Evolutionary conservation across 2,888 invertebrate genomes (phyloP).

Genomic region (Dryadula phaetusa): DNA sequence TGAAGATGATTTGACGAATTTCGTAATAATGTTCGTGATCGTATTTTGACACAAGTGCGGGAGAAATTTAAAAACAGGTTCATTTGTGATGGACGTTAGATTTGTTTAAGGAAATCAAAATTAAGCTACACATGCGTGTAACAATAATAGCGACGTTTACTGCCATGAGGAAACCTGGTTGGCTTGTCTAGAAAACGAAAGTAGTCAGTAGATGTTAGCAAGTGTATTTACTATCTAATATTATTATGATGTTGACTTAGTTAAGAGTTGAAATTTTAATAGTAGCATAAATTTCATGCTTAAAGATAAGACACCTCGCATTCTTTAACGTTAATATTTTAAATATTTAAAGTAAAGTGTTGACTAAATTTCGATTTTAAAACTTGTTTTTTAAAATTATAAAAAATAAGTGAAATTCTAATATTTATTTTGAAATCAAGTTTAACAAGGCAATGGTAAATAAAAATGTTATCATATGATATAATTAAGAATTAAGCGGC

Average conservation of each 20-base stretch:
- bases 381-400: background rate
- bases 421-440: constrained; percentile 7
- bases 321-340: background rate
- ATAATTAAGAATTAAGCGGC: constrained; percentile 12
- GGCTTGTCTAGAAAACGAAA: constrained; percentile 30
- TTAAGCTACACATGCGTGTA: constrained; percentile 16
- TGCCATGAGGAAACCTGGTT: constrained; percentile 20
- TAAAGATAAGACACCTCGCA: background rate
- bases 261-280: constrained; percentile 4
- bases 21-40: constrained; percentile 41
- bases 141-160: constrained; percentile 17
- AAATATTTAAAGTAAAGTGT: background rate
- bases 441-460: background rate
- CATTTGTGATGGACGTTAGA: constrained; percentile 48
- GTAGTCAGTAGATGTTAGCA: constrained; percentile 18
- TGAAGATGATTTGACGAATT: constrained; percentile 40
- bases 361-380: background rate
- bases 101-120: constrained; percentile 13
- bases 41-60: constrained; percentile 53
- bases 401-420: background rate
- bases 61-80: constrained; percentile 62
- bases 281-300: background rate
- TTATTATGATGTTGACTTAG: constrained; percentile 16
- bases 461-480: background rate
- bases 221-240: background rate